Evolutionary conservation across 2,888 invertebrate species (phyloP).

Genomic region (Alentia gelatinosa): DNA sequence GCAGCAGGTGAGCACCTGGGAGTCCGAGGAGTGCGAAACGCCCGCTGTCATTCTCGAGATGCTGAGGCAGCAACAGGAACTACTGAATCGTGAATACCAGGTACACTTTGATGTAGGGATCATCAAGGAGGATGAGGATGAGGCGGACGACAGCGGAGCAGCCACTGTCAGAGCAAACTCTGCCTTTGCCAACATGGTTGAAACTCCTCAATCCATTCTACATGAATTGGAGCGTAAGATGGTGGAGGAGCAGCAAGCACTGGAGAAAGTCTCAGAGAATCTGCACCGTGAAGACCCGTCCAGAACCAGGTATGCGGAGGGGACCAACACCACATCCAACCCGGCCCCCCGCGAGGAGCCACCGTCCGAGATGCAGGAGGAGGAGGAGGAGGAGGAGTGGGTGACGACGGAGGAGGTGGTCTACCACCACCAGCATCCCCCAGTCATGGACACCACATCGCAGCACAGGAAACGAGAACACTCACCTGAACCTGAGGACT

Average conservation of each 20-base stretch:
- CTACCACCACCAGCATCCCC: not conserved
- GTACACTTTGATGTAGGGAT: conserved; percentile 27
- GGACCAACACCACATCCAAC: not conserved
- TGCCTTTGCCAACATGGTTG: conserved; percentile 6
- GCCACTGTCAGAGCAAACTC: not conserved
- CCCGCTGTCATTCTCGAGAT: conserved; percentile 56
- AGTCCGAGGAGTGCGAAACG: conserved; percentile 54
- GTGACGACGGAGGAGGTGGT: conserved; percentile 59
- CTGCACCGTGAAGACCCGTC: not conserved
- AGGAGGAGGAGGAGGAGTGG: conserved; percentile 65
- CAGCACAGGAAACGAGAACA: conserved; percentile 36
- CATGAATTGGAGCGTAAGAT: conserved; percentile 41
- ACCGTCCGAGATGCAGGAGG: conserved; percentile 54
- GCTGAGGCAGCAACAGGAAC: conserved; percentile 55
- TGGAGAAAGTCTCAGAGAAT: not conserved
- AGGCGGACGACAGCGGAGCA: not conserved
- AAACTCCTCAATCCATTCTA: conserved; percentile 55
- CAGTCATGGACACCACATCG: not conserved
- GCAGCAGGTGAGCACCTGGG: not conserved
- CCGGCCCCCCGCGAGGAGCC: conserved; percentile 30
- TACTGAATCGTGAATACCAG: conserved; percentile 51
- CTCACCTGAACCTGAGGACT: conserved; percentile 23
- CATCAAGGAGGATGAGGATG: not conserved
- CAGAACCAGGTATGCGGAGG: not conserved
- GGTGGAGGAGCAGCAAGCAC: conserved; percentile 19